Conservation (phyloP, 2,113 vertebrate genomes). For the Microcebus tavaratra region DNA sequence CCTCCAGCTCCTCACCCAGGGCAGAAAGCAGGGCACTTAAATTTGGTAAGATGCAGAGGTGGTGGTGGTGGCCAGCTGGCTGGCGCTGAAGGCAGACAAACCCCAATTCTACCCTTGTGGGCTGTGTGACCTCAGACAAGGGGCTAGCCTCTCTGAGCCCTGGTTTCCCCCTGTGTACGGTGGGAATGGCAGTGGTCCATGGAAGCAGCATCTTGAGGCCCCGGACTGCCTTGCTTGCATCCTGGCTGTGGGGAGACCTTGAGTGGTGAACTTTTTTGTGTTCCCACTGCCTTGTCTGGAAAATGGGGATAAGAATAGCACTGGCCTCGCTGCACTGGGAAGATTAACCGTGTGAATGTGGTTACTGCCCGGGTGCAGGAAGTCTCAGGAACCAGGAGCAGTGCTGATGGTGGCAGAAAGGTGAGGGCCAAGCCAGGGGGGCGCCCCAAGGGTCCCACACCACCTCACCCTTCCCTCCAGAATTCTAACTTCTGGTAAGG, state of each 20-base stretch:
- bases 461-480: neutral
- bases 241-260: neutral
- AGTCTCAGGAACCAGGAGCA: neutral
- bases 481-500: neutral
- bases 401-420: neutral
- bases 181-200: neutral
- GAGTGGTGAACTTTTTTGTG: neutral
- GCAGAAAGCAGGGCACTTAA: neutral
- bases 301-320: neutral
- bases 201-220: neutral
- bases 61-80: neutral
- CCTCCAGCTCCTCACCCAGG: neutral
- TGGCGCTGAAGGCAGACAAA: neutral
- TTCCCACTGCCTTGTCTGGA: neutral
- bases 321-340: neutral
- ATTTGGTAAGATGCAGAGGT: neutral
- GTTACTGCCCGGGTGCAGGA: neutral
- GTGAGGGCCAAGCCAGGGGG: neutral
- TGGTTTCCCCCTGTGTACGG: neutral
- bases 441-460: fast-evolving
- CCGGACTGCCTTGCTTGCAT: neutral
- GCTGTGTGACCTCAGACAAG: neutral
- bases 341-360: neutral
- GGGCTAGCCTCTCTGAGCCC: neutral
- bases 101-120: neutral